Evolutionary conservation across 2,797 vertebrate species (phyloP), one percentile per base, ranked within the genome.

Genomic region (Babyrousa celebensis): DNA sequence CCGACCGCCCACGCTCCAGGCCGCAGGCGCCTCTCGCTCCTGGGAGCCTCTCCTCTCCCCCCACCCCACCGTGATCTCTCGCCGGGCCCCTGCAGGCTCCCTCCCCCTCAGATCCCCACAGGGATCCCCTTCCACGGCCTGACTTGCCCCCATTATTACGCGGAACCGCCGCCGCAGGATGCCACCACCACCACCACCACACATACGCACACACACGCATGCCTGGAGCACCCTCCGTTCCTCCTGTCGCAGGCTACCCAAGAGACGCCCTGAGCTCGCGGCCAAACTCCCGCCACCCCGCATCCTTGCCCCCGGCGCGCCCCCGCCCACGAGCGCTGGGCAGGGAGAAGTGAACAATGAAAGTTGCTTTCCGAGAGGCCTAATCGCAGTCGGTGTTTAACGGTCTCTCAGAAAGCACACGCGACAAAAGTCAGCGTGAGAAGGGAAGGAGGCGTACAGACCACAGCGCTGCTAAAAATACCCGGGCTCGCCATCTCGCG

Each of bases 281-380:
- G 36, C 48, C 74, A 25, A 36, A 82, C 65, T 75, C 96, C 21
- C 14, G 54, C 89, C 92, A 62, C 58, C 68, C 54, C 32, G 23
- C 20, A 36, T 56, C 36, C 25, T n/a, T 4, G 62, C 27, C 70
- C 86, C n/a, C 3, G 15, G 29, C 27, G 36, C 32, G 17, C 43
- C 62, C 32, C 32, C 6, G 14, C 56, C 85, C 74, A 62, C 10
- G 1, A 29, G 10, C 71, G 82, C 8, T 0, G 8, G 16, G 36
- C 3, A 4, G 29, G 17, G 23, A 6, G 95, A 85, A 93, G 95
- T 52, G 43, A 91, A 89, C 96, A 86, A 89, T 85, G 29, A 71
- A 92, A 96, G 95, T 97, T 93, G 96, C 72, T 85, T 94, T 92
- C 84, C 18, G 21, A 25, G 17, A 83, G 92, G 48, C 72, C 52